Evolutionary conservation across 2,113 vertebrate species (phyloP).

Genomic region (Lichenostomus cassidix): DNA sequence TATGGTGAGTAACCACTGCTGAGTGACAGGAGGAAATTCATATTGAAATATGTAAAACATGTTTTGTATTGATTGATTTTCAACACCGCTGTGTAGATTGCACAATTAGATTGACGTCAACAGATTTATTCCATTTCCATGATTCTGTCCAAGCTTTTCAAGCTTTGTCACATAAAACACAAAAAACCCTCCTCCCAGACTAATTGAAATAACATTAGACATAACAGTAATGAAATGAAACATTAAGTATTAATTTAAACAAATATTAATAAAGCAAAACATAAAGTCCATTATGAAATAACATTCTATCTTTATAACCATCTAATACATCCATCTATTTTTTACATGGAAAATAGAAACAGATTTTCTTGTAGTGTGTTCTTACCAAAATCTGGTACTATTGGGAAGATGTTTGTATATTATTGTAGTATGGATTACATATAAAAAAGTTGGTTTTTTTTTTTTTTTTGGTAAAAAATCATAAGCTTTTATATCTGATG

Average conservation of each 20-base stretch:
- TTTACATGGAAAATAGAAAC: background rate
- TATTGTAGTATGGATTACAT: background rate
- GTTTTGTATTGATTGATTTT: constrained; percentile 48
- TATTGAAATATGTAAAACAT: constrained; percentile 54
- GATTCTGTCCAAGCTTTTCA: constrained; percentile 21
- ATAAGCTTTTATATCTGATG: background rate
- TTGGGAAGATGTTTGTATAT: background rate
- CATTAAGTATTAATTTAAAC: background rate
- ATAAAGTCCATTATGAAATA: background rate
- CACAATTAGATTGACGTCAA: constrained; percentile 36
- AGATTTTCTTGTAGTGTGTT: background rate
- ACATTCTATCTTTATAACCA: background rate
- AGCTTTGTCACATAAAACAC: background rate
- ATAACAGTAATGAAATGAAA: constrained; percentile 11
- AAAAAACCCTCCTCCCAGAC: background rate
- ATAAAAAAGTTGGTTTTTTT: background rate
- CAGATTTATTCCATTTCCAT: constrained; percentile 41
- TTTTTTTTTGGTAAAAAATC: background rate
- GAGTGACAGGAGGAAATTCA: constrained; percentile 12
- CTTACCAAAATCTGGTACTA: background rate
- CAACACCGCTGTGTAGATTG: constrained; percentile 20
- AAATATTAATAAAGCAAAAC: constrained; percentile 17
- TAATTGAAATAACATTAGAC: constrained; percentile 17
- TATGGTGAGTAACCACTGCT: background rate
- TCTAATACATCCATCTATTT: background rate